A percentile compares a stretch with the other conserved stretches of the same genome.
These are phyloP conservation scores for Erannis defoliaria DNA, from an alignment of 2,888 invertebrate species.

Conservation along the genomic window DNA sequence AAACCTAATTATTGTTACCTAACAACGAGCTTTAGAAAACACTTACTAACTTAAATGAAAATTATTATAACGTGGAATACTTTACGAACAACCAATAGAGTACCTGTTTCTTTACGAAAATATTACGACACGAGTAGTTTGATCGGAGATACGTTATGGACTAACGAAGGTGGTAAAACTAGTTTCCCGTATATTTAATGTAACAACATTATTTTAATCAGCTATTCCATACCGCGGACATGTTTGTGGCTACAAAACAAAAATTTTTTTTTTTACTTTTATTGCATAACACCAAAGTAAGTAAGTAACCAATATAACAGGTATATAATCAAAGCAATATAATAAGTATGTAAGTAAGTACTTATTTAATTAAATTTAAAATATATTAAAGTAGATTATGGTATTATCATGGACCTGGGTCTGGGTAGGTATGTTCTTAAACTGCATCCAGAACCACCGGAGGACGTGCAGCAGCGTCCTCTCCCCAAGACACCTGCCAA, in stretches of 20 bases:
- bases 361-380: no score
- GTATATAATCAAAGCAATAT: no score
- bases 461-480: no score
- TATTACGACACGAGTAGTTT: background rate
- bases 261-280: background rate
- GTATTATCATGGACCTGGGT: no score
- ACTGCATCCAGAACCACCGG: no score
- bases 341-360: no score
- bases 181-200: constrained; percentile 25
- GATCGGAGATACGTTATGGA: constrained; percentile 14
- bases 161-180: constrained; percentile 31
- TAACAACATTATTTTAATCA: constrained; percentile 10
- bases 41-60: background rate
- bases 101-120: background rate
- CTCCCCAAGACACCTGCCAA: no score
- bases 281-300: background rate
- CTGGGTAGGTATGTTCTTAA: no score
- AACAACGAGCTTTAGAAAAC: background rate
- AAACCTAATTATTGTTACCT: no score
- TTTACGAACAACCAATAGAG: background rate
- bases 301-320: no score
- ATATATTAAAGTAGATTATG: no score
- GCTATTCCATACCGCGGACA: constrained; percentile 14
- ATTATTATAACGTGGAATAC: background rate
- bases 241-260: background rate